A percentile compares a stretch with the other conserved stretches of the same genome.
These are phyloP conservation scores for Oceanites oceanicus DNA, from an alignment of 2,113 vertebrate species.

Conservation along the genomic window DNA sequence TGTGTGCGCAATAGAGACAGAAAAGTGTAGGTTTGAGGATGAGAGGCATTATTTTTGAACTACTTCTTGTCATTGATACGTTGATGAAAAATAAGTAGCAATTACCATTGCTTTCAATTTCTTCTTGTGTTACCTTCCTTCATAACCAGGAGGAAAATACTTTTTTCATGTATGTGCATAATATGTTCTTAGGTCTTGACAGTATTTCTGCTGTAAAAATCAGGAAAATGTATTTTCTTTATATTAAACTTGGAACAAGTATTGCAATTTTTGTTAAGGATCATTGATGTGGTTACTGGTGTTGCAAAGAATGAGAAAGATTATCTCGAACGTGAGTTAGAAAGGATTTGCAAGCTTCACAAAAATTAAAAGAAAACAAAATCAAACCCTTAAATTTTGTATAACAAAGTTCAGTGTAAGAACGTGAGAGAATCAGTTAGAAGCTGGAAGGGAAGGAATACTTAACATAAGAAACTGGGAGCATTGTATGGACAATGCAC, in stretches of 20 bases:
- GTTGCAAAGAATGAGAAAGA: background rate
- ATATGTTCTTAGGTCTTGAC: background rate
- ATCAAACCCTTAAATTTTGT: background rate
- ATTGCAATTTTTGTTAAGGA: background rate
- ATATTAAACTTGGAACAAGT: background rate
- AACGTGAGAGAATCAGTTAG: background rate
- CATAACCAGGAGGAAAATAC: background rate
- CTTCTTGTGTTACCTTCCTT: background rate
- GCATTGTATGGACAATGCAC: background rate
- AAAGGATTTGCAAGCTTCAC: background rate
- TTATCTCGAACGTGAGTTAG: background rate
- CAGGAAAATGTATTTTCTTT: background rate
- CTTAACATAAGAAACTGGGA: background rate
- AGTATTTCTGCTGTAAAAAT: background rate
- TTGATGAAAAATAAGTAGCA: background rate
- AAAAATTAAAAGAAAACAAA: background rate
- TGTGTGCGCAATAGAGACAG: background rate
- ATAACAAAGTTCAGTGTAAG: background rate
- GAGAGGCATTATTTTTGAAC: background rate
- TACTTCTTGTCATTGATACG: background rate
- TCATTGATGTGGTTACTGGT: background rate
- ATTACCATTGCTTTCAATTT: background rate
- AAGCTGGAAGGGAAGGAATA: background rate
- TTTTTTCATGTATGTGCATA: background rate
- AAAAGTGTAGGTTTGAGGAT: background rate